Conservation (phyloP, 1,140 invertebrate species). For the Diorhabda carinulata region DNA sequence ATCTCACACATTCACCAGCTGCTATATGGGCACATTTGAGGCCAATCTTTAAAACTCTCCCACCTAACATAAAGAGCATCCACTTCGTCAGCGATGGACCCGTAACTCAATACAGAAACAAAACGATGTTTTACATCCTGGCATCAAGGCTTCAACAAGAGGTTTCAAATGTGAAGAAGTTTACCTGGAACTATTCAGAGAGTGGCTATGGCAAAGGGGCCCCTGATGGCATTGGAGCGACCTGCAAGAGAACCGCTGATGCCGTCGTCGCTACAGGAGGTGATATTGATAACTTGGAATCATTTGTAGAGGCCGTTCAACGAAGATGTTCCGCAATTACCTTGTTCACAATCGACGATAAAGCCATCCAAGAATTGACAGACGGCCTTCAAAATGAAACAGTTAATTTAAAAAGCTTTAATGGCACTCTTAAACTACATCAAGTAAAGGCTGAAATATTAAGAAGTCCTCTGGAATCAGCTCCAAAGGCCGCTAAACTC, state of each 20-base stretch:
- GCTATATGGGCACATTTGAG: neutral
- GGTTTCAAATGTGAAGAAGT: slow-evolving; percentile 10
- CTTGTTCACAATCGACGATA: too few species aligned
- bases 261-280: slow-evolving; percentile 4
- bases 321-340: too few species aligned
- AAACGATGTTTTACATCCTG: slow-evolving; percentile 24
- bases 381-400: too few species aligned
- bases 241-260: slow-evolving; percentile 13
- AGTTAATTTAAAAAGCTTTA: too few species aligned
- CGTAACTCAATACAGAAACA: slow-evolving; percentile 26
- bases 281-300: slow-evolving; percentile 5
- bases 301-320: neutral
- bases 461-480: too few species aligned
- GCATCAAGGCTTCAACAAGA: neutral
- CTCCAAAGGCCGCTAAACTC: too few species aligned
- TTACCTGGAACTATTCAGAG: slow-evolving; percentile 5
- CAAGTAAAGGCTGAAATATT: too few species aligned
- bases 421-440: too few species aligned
- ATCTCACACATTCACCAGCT: neutral
- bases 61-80: slow-evolving; percentile 16
- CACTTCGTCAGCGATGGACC: slow-evolving; percentile 28
- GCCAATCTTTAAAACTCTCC: neutral
- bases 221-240: slow-evolving; percentile 12
- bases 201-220: slow-evolving; percentile 20
- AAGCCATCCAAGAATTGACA: too few species aligned